Conservation (phyloP, 2,797 vertebrate genomes). For the Eulemur rubriventer region DNA sequence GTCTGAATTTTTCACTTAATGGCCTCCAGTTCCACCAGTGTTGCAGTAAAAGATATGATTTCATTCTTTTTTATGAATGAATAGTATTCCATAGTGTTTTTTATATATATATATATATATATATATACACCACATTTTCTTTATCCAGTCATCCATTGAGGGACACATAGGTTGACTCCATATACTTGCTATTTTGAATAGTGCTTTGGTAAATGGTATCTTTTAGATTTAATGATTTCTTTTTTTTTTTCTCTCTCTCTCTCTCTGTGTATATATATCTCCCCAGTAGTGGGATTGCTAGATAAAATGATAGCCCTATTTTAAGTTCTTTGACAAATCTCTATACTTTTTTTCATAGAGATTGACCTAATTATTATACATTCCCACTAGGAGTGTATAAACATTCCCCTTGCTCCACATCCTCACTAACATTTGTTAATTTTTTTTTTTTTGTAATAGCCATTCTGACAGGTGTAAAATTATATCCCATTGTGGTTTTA, state of each 20-base stretch:
- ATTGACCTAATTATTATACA: neutral
- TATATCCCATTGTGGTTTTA: neutral
- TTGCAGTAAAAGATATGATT: neutral
- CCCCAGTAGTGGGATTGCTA: neutral
- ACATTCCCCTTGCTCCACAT: neutral
- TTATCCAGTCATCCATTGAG: neutral
- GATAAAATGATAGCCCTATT: neutral
- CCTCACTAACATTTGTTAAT: neutral
- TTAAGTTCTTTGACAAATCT: neutral
- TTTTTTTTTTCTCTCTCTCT: neutral
- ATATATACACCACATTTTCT: neutral
- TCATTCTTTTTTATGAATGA: neutral
- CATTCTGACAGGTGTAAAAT: neutral
- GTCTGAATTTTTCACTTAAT: neutral
- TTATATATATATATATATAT: no score
- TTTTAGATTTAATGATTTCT: neutral
- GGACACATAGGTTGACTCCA: neutral
- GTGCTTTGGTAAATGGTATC: neutral
- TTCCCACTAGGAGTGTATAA: neutral
- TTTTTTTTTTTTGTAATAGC: neutral
- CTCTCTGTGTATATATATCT: neutral
- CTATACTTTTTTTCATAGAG: neutral
- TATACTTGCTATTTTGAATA: neutral
- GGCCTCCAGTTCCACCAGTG: neutral
- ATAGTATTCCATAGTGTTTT: neutral